These are phyloP conservation scores for Calephelis nemesis DNA, from an alignment of 1,140 invertebrate species.

Conservation along the genomic window DNA sequence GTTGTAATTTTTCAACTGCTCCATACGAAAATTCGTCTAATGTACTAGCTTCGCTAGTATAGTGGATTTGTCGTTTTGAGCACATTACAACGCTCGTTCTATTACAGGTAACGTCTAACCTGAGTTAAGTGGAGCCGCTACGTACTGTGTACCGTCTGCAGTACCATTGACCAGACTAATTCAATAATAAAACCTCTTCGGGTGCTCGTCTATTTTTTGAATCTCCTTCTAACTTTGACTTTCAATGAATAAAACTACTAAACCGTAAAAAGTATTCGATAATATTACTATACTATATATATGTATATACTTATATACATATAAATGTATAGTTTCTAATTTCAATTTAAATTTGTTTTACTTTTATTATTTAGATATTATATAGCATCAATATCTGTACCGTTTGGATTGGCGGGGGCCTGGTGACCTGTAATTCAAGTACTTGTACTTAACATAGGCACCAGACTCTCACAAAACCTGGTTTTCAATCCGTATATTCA, in stretches of 20 bases:
- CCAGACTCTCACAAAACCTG: no score
- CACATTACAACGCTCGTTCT: slow-evolving; percentile 50
- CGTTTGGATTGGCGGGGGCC: no score
- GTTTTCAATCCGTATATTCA: no score
- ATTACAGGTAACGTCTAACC: slow-evolving; percentile 46
- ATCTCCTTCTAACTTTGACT: no score
- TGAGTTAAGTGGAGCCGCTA: slow-evolving; percentile 46
- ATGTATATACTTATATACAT: no score
- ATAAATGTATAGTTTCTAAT: no score
- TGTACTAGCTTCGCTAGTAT: slow-evolving; percentile 57
- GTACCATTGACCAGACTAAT: slow-evolving; percentile 58
- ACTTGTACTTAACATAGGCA: no score
- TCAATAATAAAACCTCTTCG: slow-evolving; percentile 69
- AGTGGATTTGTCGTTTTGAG: slow-evolving; percentile 43
- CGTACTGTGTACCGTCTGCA: slow-evolving; percentile 49
- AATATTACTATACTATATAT: not conserved
- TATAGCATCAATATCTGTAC: no score
- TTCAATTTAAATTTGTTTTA: no score
- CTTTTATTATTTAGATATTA: no score
- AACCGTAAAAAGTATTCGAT: not conserved
- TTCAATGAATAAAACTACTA: not conserved
- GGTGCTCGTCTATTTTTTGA: slow-evolving; percentile 44
- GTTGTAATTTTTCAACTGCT: slow-evolving; percentile 58
- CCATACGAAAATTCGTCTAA: slow-evolving; percentile 56
- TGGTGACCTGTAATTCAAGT: no score